Base-by-base conservation (phyloP, 1,140 invertebrate genomes). In the Dendroctonus ponderosae region DNA sequence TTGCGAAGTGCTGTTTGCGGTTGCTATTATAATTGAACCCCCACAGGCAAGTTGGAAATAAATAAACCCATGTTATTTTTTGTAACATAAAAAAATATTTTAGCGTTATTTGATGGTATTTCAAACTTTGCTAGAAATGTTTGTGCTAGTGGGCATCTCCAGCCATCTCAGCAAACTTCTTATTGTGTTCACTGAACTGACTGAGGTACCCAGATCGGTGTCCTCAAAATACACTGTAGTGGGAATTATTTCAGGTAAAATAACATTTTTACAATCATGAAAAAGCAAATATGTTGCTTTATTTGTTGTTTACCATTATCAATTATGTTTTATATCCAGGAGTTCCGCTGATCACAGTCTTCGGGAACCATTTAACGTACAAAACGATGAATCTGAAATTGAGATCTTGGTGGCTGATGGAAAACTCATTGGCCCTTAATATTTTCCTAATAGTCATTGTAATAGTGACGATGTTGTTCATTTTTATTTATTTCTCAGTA, bases 341-440 rank as follows among this genome's bases (percentile, higher is more conserved):
- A 54, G 81, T 84, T 5, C 83, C 84, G 14, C 77, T 85, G 43
- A 78, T 86, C 61, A 82, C 84, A 48, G 79, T 85, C 41, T 75
- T 85, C 14, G 80, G 81, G 12, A 84, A 82, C n/a, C 82, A 85
- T 70, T 74, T 86, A 41, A 81, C 82, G 6, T 80, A 84, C 52
- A 80, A 82, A 67, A 84, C 80, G 42, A 82, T 82, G 41, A 80
- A 82, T 39, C 79, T 80, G 62, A 73, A 79, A 62, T 78, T 84
- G 50, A 77, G 80, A 44, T 84, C 84, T 4, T 85, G 84, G 84
- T 85, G 84, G 85, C 71, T 86, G 61, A 78, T 82, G 46, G 78
- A 77, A 41, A 82, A 80, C 7, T 82, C 82, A 9, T 77, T 82
- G 26, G 79, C 83, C 11, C 85, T 84, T 70, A 84, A 84, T 71